These are phyloP conservation scores for Gryllus longicercus DNA, from an alignment of 2,888 invertebrate species.

Conservation along the genomic window DNA sequence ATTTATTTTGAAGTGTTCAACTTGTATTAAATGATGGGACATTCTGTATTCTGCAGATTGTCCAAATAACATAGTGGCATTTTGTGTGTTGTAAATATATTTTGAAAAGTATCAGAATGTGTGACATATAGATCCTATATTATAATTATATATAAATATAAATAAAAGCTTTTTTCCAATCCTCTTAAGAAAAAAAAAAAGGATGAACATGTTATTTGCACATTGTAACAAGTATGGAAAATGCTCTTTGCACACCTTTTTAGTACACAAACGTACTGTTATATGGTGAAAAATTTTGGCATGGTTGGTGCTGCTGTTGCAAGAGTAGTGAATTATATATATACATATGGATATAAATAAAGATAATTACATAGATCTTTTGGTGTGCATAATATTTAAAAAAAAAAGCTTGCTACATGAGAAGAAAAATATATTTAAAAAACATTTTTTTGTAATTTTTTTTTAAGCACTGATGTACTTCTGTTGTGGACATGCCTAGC, in stretches of 20 bases:
- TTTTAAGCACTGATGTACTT: background rate
- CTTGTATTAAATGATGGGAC: slow-evolving; percentile 2
- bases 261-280: background rate
- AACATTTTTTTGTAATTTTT: background rate
- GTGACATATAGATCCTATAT: background rate
- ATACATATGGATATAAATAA: slow-evolving; percentile 6
- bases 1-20: slow-evolving; percentile 8
- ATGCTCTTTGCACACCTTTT: slow-evolving; percentile 4
- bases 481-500: background rate
- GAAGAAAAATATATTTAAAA: slow-evolving; percentile 1
- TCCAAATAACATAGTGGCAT: slow-evolving; percentile 17
- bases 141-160: background rate
- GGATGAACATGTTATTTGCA: background rate
- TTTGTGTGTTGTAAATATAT: slow-evolving; percentile 17
- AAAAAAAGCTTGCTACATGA: slow-evolving; percentile 17
- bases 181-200: background rate
- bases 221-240: background rate
- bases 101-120: slow-evolving; percentile 17
- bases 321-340: slow-evolving; percentile 3
- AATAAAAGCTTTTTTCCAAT: background rate
- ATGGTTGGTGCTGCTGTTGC: slow-evolving; percentile 17
- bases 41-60: slow-evolving; percentile 6
- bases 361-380: slow-evolving; percentile 1
- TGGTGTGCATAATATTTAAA: slow-evolving; percentile 4
- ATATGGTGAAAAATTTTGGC: background rate